Conservation (phyloP, 2,888 invertebrate genomes). For the Zygogramma bicolorata region DNA sequence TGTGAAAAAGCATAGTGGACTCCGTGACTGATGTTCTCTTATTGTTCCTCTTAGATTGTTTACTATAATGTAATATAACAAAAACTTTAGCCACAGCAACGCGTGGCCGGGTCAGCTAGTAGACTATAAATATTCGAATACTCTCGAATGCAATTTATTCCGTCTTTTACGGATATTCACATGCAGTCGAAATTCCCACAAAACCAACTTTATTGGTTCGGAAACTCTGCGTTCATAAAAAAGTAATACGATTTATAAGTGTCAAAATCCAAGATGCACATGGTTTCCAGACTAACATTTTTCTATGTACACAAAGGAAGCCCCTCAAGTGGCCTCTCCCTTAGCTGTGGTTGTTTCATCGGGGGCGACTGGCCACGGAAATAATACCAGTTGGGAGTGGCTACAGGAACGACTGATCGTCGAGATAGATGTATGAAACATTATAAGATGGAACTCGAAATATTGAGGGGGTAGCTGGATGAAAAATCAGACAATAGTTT, state of each 20-base stretch:
- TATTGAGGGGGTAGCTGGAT: too few species aligned
- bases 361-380: conserved; percentile 16
- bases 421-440: background rate
- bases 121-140: too few species aligned
- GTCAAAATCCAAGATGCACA: conserved; percentile 58
- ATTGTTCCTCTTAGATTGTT: too few species aligned
- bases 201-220: conserved; percentile 22
- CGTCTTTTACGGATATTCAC: background rate
- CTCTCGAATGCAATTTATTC: too few species aligned
- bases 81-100: too few species aligned
- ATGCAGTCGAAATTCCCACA: conserved; percentile 13
- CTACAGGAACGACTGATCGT: background rate
- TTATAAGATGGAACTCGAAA: too few species aligned
- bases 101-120: too few species aligned
- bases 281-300: conserved; percentile 50
- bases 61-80: too few species aligned
- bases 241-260: conserved; percentile 59
- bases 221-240: conserved; percentile 43
- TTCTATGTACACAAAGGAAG: conserved; percentile 29
- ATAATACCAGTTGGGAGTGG: conserved; percentile 17
- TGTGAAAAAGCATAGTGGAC: too few species aligned
- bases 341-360: conserved; percentile 19
- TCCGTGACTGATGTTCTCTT: too few species aligned
- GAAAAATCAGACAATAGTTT: too few species aligned
- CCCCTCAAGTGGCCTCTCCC: conserved; percentile 27